Base-by-base conservation (phyloP, 2,797 vertebrate genomes). In the Centroberyx gerrardi region DNA sequence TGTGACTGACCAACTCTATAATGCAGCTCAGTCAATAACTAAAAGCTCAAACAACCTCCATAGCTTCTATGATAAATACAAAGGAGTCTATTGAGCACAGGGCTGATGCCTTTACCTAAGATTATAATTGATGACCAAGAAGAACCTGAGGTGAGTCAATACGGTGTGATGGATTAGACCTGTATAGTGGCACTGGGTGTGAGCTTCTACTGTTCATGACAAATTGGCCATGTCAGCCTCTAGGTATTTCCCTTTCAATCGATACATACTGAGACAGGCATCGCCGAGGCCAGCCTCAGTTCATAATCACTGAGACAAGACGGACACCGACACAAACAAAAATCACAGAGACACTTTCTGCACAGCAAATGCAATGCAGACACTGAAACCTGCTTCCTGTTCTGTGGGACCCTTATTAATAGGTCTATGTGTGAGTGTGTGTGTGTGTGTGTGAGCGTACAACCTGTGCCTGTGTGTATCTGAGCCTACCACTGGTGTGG, bases 131-230 rank as follows among this genome's bases (percentile, higher is more conserved):
- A 91, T 87, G 78, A 61, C 51, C 73, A 66, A 80, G 86, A 85
- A 80, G 85, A 73, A 68, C 69, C 68, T 3, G 83, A 68, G 73
- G 71, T n/a, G 29, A 85, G 88, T 93, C 92, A 85, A 92, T 91
- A 83, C 72, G 1, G 1, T 1, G 66, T 89, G 88, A 91, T 89
- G 87, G 82, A 90, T 88, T 74, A 69, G 73, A 70, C 55, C 69
- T 31, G 78, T 54, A 62, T 7, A 51, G 81, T 53, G 69, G 73
- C 79, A 63, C 28, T 68, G 81, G 87, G 74, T 76, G 86, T 73
- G 86, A 18, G 15, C 70, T 36, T 63, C 77, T 62, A 61, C 80
- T 65, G 77, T 74, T 90, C 72, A 62, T 89, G 88, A 93, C 85
- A 87, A 87, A 93, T 88, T 76, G 62, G 72, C 49, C 54, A 29